These are phyloP conservation scores for Alloscopus bannaensis DNA, from an alignment of 2,888 invertebrate species.

Conservation along the genomic window DNA sequence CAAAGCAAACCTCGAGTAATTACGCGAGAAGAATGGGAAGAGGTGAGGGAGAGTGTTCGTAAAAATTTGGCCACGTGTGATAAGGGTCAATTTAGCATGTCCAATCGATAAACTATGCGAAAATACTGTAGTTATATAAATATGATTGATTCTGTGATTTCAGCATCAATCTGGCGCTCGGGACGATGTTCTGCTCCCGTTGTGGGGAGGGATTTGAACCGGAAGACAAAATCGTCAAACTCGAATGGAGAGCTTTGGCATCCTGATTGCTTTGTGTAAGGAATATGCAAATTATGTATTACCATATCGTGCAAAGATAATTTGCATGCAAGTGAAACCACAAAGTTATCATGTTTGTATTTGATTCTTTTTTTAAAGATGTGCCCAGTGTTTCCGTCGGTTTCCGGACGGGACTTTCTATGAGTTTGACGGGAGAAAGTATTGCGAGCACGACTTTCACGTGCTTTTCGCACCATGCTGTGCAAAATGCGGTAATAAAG, in stretches of 20 bases:
- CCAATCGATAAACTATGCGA: too few species aligned
- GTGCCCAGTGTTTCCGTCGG: conserved; percentile 98
- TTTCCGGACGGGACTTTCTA: conserved; percentile 99
- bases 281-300: neutral
- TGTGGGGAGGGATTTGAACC: conserved; percentile 97
- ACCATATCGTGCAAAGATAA: neutral
- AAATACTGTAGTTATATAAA: too few species aligned
- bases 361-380: conserved; percentile 79
- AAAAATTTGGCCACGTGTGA: too few species aligned
- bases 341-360: neutral
- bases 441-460: conserved; percentile 99
- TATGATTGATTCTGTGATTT: too few species aligned
- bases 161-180: conserved; percentile 85
- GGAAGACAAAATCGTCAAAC: conserved; percentile 98
- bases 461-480: conserved; percentile 96
- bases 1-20: conserved; percentile 58
- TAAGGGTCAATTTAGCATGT: too few species aligned
- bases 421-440: conserved; percentile 99
- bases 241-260: conserved; percentile 99
- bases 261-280: conserved; percentile 99
- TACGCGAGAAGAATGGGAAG: conserved; percentile 65
- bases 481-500: conserved; percentile 84
- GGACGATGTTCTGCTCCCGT: conserved; percentile 95
- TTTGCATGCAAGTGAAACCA: neutral
- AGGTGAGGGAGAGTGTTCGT: too few species aligned